Conservation (phyloP, 2,113 vertebrate species). For the Aleadryas rufinucha region DNA sequence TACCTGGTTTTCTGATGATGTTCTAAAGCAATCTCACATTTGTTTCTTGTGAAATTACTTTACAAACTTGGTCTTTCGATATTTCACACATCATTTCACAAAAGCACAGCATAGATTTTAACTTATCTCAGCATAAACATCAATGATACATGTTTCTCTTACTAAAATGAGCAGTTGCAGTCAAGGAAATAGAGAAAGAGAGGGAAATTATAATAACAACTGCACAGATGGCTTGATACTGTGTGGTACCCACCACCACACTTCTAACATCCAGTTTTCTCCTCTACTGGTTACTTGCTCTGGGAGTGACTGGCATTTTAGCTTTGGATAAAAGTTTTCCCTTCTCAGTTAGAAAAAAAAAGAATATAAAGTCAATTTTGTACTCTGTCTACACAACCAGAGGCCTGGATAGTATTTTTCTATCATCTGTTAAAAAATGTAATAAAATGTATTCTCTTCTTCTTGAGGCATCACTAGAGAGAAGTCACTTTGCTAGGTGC, state of each 20-base stretch:
- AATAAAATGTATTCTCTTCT: neutral
- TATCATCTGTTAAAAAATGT: neutral
- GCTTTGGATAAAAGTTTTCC: neutral
- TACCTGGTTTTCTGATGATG: neutral
- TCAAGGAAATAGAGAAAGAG: neutral
- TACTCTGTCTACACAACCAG: neutral
- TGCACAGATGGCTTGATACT: neutral
- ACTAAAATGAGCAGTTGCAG: neutral
- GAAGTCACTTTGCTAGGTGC: neutral
- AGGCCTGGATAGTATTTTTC: neutral
- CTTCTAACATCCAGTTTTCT: neutral
- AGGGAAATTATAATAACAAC: neutral
- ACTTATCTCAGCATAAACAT: neutral
- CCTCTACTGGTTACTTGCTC: neutral
- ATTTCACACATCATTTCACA: neutral
- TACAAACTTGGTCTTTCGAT: neutral
- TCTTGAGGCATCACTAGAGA: neutral
- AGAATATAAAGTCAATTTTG: neutral
- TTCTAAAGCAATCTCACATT: neutral
- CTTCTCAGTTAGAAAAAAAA: neutral
- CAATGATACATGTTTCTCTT: neutral
- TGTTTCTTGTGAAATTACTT: neutral
- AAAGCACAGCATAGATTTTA: neutral
- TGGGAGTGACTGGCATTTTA: neutral
- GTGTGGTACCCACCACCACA: neutral